A percentile compares a stretch with the other conserved stretches of the same genome.
Evolutionary conservation across 2,888 invertebrate genomes (phyloP).

Genomic region (Theodoxus fluviatilis): DNA sequence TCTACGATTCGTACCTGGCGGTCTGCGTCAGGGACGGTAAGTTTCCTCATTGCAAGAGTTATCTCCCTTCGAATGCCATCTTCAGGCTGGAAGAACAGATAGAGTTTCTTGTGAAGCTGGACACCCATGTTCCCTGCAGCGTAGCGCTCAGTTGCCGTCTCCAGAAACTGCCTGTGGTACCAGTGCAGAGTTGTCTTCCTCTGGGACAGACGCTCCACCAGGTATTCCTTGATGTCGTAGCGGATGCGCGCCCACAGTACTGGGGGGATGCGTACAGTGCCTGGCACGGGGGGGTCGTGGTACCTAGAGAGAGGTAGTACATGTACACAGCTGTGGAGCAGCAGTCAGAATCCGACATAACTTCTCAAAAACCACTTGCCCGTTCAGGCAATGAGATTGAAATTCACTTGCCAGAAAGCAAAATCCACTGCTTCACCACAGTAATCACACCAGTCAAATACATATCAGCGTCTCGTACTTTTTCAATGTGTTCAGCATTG

Average conservation of each 20-base stretch:
- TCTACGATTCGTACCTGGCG: no score
- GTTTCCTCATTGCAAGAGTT: constrained; percentile 44
- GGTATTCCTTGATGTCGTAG: constrained; percentile 54
- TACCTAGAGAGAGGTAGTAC: no score
- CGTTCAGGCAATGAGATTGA: no score
- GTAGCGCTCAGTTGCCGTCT: constrained; percentile 49
- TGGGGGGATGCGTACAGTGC: constrained; percentile 55
- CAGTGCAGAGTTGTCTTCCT: constrained; percentile 57
- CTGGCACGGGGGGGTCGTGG: constrained; percentile 61
- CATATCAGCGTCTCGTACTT: no score
- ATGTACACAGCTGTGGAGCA: no score
- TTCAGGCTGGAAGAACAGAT: constrained; percentile 47
- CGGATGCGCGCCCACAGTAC: constrained; percentile 56
- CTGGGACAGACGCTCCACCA: constrained; percentile 52
- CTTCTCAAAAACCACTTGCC: no score
- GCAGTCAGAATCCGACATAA: no score
- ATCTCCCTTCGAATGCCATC: constrained; percentile 47
- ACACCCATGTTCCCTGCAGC: constrained; percentile 34
- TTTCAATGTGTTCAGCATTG: no score
- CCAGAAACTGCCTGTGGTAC: constrained; percentile 61
- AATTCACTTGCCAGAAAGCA: no score
- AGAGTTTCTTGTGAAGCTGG: constrained; percentile 46
- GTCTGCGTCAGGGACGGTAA: constrained; percentile 50
- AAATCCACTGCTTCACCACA: no score
- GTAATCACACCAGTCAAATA: no score